Base-by-base conservation (phyloP, 2,888 invertebrate genomes). In the Cataglyphis cursor region DNA sequence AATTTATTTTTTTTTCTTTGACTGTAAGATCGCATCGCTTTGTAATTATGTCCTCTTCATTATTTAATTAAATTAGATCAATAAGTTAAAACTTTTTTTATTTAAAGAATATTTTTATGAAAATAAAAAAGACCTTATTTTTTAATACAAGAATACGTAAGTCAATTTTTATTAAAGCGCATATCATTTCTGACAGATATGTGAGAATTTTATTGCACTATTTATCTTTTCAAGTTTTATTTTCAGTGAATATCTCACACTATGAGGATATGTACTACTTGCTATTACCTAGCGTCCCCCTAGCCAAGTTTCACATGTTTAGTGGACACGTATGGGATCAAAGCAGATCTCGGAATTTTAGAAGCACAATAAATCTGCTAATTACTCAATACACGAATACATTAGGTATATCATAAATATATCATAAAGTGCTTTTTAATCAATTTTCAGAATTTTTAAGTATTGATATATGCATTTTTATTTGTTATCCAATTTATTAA, bases 281-380 rank as follows among this genome's bases (percentile, higher is more conserved):
- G 72, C 91, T 96, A 75, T 91, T 95, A 83, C 95, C 95, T n/a
- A 94, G 95, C 64, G 94, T 96, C 61, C 96, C 96, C 0, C 89
- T 96, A 74, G 93, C 94, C 41, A 93, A 94, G 73, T 95, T 96
- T 89, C 94, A 95, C 57, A 93, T 96, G 93, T 94, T 93, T 85
- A 94, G 95, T 81, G 95, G 95, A 21, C 93, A 94, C 85, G 95
- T 95, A 54, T 95, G 95, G 95, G 95, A 96, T 82, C 95, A 95
- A 88, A 95, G 94, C 87, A 94, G 94, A 85, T 95, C 95, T 70
- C 93, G 95, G 54, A 95, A 95, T 83, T 95, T 95, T 85, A 92
- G 95, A 82, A 93, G 93, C 74, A 95, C 95, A 38, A 91, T 95
- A 28, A 91, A 92, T 72, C 90, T 95, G 12, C 92, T 95, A 38